A percentile compares a stretch with the other conserved stretches of the same genome.
Conservation (phyloP, 2,888 invertebrate genomes). For the Cantharis nigra region DNA sequence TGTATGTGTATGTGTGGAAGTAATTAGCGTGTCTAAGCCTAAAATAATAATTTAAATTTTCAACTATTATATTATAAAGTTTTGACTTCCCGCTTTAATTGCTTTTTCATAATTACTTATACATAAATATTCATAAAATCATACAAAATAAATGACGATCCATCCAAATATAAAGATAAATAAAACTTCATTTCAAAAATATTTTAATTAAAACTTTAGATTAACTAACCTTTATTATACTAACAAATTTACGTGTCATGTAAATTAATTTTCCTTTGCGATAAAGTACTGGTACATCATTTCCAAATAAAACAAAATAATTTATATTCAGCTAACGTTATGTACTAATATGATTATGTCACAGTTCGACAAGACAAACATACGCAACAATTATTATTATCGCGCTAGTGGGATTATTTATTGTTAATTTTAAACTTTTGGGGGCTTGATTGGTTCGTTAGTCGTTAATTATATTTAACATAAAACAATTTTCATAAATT, state of each 20-base stretch:
- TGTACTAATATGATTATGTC: constrained; percentile 7
- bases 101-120: not conserved
- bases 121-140: not conserved
- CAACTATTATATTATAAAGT: not conserved
- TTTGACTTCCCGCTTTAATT: not conserved
- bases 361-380: constrained; percentile 11
- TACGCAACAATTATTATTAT: constrained; percentile 7
- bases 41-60: not conserved
- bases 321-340: constrained; percentile 10
- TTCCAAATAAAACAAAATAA: constrained; percentile 11
- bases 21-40: not conserved
- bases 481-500: constrained; percentile 6
- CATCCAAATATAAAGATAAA: not conserved
- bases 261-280: constrained; percentile 5
- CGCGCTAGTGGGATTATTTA: constrained; percentile 5
- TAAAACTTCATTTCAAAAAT: not conserved
- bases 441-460: constrained; percentile 4
- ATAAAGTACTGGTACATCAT: not conserved
- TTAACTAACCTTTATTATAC: not conserved
- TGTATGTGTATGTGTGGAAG: not conserved
- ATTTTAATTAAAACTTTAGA: not conserved
- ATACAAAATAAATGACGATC: not conserved
- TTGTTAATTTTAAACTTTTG: constrained; percentile 10
- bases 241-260: constrained; percentile 7
- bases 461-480: constrained; percentile 4